Percentiles rank a stretch among this genome's conserved stretches.
Conservation (phyloP, 2,797 vertebrate species). For the Prionace glauca region DNA sequence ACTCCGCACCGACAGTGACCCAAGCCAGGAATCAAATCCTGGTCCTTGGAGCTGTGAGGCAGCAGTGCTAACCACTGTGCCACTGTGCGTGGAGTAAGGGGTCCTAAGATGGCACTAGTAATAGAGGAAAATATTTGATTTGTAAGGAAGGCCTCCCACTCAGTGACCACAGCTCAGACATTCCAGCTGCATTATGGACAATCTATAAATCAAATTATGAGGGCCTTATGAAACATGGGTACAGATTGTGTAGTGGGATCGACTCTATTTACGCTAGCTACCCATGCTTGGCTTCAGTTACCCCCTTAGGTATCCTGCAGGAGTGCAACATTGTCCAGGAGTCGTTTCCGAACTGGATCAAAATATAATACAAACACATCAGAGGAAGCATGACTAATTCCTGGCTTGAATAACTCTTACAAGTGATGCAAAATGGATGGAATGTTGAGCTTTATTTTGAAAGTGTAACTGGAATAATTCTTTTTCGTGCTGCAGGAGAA, state of each 20-base stretch:
- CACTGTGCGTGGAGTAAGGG: too few species aligned
- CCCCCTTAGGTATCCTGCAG: not conserved
- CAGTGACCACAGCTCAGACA: not conserved
- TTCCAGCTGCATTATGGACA: not conserved
- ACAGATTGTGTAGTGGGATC: not conserved
- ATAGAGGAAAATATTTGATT: not conserved
- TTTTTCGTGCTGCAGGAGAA: conserved; percentile 64
- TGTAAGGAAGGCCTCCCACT: not conserved
- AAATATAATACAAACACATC: not conserved
- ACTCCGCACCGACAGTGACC: too few species aligned
- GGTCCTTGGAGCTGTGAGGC: too few species aligned
- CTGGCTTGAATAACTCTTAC: not conserved
- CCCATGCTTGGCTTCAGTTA: not conserved
- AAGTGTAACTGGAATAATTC: not conserved
- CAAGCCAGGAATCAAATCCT: too few species aligned
- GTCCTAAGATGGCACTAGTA: not conserved
- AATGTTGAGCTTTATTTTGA: not conserved
- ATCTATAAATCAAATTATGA: not conserved
- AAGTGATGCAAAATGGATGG: not conserved
- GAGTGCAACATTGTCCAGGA: not conserved
- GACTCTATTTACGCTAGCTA: not conserved
- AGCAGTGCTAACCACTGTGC: too few species aligned
- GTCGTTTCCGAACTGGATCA: not conserved
- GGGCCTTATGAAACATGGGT: not conserved
- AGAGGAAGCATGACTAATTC: not conserved